phyloP scores from a whole-genome alignment of 2,113 vertebrate species.

The Arothron firmamentum region DNA sequence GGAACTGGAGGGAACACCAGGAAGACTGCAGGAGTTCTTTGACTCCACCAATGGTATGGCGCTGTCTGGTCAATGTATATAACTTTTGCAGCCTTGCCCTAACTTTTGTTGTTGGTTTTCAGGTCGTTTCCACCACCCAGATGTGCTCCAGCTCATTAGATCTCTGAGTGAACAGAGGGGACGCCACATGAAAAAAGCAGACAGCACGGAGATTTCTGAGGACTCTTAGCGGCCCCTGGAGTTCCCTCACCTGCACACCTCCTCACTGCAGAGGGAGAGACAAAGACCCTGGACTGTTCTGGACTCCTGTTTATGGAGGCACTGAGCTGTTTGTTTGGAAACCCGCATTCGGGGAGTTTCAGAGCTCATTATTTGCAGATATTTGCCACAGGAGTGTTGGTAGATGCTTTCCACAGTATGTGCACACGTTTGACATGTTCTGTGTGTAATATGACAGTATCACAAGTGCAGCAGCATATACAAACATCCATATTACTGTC shows the following conservation, averaged over 20 bases:
- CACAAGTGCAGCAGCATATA: background rate
- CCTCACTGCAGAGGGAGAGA: slow-evolving; percentile 25
- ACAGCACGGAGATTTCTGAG: slow-evolving; percentile 10
- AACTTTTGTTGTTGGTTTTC: background rate
- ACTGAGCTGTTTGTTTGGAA: background rate
- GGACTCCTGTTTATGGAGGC: background rate
- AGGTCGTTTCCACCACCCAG: slow-evolving; percentile 93
- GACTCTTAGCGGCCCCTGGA: background rate
- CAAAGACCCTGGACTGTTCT: background rate
- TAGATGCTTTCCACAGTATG: no score
- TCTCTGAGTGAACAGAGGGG: slow-evolving; percentile 83
- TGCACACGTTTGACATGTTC: no score
- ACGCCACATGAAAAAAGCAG: slow-evolving; percentile 46
- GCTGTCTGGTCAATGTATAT: background rate
- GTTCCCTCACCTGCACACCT: slow-evolving; percentile 13
- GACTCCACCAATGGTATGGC: slow-evolving; percentile 83
- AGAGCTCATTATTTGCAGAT: background rate
- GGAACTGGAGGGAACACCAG: slow-evolving; percentile 83
- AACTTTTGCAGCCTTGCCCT: background rate
- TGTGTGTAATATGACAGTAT: background rate
- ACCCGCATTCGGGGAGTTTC: background rate
- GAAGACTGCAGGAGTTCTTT: slow-evolving; percentile 91
- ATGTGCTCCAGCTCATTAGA: slow-evolving; percentile 82
- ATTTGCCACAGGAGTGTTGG: background rate
- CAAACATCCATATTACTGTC: no score